Evolutionary conservation across 2,797 vertebrate genomes (phyloP).

Genomic region (Holocentrus rufus): DNA sequence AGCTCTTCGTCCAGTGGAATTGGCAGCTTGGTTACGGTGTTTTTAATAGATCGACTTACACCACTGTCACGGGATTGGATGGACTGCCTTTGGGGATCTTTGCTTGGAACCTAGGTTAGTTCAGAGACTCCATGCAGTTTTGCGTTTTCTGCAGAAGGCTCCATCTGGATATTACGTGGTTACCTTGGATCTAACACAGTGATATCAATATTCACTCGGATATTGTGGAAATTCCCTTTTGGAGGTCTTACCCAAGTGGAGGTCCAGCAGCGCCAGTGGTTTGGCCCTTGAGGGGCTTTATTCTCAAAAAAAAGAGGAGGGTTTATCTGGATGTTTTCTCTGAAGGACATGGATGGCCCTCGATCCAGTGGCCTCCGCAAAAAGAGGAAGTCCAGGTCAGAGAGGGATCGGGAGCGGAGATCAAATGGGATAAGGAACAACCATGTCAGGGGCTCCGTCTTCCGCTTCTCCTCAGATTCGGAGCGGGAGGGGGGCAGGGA

Average conservation of each 20-base stretch:
- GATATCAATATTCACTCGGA: conserved; percentile 82
- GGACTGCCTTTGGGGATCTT: conserved; percentile 68
- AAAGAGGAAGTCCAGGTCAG: conserved; percentile 92
- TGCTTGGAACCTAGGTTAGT: conserved; percentile 57
- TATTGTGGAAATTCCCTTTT: conserved; percentile 78
- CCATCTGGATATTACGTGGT: conserved; percentile 82
- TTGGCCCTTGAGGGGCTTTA: conserved; percentile 46
- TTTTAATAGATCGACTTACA: conserved; percentile 63
- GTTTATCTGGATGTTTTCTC: conserved; percentile 72
- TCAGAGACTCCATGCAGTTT: conserved; percentile 52
- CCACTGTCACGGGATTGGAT: conserved; percentile 69
- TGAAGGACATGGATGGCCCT: conserved; percentile 91
- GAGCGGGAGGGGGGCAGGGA: conserved; percentile 89
- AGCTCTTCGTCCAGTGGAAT: conserved; percentile 57
- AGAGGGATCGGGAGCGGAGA: conserved; percentile 87
- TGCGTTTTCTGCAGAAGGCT: conserved; percentile 53
- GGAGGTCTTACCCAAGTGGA: conserved; percentile 73
- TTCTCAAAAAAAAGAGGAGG: conserved; percentile 50
- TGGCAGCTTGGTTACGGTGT: conserved; percentile 57
- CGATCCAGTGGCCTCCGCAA: conserved; percentile 89
- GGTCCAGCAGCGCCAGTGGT: conserved; percentile 59
- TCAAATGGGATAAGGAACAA: conserved; percentile 81
- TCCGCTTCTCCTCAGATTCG: conserved; percentile 88
- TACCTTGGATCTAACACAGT: conserved; percentile 78
- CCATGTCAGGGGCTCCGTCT: conserved; percentile 76